Conservation (phyloP, 1,140 invertebrate genomes). For the Philopotamus ludificatus region DNA sequence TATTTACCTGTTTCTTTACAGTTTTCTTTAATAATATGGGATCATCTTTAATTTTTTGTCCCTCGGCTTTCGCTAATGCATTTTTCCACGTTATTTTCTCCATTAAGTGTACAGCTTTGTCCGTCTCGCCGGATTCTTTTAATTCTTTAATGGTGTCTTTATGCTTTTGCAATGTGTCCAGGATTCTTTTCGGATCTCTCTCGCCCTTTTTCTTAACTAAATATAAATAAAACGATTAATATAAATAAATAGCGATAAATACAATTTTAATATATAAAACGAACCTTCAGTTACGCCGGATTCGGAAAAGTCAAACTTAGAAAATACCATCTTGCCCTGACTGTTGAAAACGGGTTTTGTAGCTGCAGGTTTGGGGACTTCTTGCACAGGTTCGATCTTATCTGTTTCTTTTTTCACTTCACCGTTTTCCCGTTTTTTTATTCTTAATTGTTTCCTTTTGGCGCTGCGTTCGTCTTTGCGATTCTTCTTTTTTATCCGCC, state of each 20-base stretch:
- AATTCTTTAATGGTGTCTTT: conserved; percentile 66
- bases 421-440: conserved; percentile 9
- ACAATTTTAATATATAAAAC: conserved; percentile 9
- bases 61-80: conserved; percentile 72
- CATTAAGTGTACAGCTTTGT: conserved; percentile 66
- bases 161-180: conserved; percentile 69
- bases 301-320: conserved; percentile 78
- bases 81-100: conserved; percentile 73
- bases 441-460: conserved; percentile 29
- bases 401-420: conserved; percentile 14
- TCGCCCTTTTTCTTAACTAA: conserved; percentile 52
- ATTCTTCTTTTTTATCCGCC: conserved; percentile 35
- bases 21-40: conserved; percentile 73
- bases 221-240: neutral
- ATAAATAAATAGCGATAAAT: conserved; percentile 10
- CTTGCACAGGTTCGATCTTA: conserved; percentile 39
- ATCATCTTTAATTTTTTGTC: conserved; percentile 83
- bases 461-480: conserved; percentile 25
- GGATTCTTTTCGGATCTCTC: conserved; percentile 67
- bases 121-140: conserved; percentile 60
- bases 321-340: conserved; percentile 78
- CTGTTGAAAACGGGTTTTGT: conserved; percentile 72
- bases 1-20: conserved; percentile 63
- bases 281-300: conserved; percentile 54
- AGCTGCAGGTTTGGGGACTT: conserved; percentile 47